These are phyloP conservation scores for Ephestia elutella DNA, from an alignment of 1,140 invertebrate species.

Conservation along the genomic window DNA sequence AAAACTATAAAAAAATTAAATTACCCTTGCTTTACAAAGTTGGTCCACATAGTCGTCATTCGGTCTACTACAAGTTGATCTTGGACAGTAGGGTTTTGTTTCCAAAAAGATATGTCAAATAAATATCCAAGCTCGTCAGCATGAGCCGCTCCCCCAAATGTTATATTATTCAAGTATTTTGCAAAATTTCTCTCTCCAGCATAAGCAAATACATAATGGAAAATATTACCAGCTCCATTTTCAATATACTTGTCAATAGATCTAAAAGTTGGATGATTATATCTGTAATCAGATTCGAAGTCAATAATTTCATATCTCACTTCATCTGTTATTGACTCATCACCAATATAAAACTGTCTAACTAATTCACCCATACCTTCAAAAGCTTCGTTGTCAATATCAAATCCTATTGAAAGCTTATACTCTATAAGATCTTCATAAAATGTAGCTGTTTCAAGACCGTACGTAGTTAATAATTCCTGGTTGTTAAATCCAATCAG, in stretches of 20 bases:
- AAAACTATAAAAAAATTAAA: neutral
- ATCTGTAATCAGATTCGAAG: slow-evolving; percentile 11
- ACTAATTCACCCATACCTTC: slow-evolving; percentile 7
- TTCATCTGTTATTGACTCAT: slow-evolving; percentile 6
- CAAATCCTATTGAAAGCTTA: slow-evolving; percentile 7
- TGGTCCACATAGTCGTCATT: slow-evolving; percentile 16
- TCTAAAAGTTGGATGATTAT: slow-evolving; percentile 9
- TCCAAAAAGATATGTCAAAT: slow-evolving; percentile 8
- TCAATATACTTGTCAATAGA: slow-evolving; percentile 10
- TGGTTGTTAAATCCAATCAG: slow-evolving; percentile 17
- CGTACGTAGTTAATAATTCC: neutral
- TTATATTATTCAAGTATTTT: neutral
- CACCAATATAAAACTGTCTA: slow-evolving; percentile 12
- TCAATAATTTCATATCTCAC: slow-evolving; percentile 4
- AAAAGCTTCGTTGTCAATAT: slow-evolving; percentile 15
- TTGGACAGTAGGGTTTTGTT: neutral
- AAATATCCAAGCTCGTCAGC: slow-evolving; percentile 18
- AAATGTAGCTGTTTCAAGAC: neutral
- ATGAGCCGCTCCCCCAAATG: slow-evolving; percentile 6
- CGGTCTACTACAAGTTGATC: slow-evolving; percentile 11
- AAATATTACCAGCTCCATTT: slow-evolving; percentile 7
- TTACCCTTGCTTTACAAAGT: slow-evolving; percentile 20
- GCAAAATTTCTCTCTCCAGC: slow-evolving; percentile 7
- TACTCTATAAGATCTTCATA: slow-evolving; percentile 6
- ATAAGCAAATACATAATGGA: slow-evolving; percentile 17